Evolutionary conservation across 2,888 invertebrate genomes (phyloP).

Genomic region (Phyllotreta cruciferae): DNA sequence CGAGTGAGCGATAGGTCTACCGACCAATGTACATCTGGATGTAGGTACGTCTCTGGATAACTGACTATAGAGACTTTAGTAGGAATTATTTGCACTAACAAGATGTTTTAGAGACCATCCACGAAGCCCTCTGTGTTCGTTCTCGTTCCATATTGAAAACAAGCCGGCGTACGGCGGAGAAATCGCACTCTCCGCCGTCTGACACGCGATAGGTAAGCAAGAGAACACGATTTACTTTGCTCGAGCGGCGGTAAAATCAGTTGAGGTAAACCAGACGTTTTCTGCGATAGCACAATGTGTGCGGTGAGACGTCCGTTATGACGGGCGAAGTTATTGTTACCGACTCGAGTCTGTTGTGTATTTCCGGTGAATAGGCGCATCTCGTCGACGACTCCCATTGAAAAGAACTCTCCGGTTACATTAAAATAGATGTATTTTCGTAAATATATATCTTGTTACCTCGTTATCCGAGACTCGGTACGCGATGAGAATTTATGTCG

Average conservation of each 20-base stretch:
- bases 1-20: no score
- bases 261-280: constrained; percentile 29
- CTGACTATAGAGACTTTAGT: neutral
- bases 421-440: constrained; percentile 38
- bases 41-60: neutral
- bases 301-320: constrained; percentile 30
- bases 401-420: constrained; percentile 42
- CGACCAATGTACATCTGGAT: no score
- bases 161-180: neutral
- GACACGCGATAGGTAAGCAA: neutral
- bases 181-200: constrained; percentile 3
- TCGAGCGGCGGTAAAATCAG: constrained; percentile 20
- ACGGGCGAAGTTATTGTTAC: constrained; percentile 31
- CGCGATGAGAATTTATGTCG: constrained; percentile 19
- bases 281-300: constrained; percentile 26
- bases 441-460: constrained; percentile 40
- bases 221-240: constrained; percentile 6
- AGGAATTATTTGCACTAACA: no score
- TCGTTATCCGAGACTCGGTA: constrained; percentile 27
- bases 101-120: no score
- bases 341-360: constrained; percentile 24
- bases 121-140: no score
- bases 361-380: constrained; percentile 35
- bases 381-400: constrained; percentile 32
- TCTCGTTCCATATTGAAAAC: no score